phyloP scores from a whole-genome alignment of 2,888 invertebrate genomes.

The Aquatica leii region DNA sequence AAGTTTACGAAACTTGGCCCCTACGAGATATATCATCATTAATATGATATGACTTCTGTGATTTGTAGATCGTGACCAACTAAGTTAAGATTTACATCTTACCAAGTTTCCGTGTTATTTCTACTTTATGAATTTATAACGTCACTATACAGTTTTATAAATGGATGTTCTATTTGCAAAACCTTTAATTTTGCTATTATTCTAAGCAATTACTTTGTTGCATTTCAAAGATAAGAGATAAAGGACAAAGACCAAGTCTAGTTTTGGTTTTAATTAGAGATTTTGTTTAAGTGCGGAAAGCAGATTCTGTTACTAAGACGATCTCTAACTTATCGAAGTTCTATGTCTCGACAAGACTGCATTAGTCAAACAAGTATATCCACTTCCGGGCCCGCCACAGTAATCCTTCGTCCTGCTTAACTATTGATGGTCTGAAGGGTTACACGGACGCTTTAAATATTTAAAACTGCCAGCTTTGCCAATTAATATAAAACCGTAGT shows the following conservation, averaged over 20 bases:
- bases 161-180: too few relatives aligned
- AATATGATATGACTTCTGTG: conserved; percentile 36
- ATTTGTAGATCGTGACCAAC: conserved; percentile 36
- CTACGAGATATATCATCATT: conserved; percentile 35
- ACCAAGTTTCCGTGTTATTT: conserved; percentile 24
- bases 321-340: conserved; percentile 56
- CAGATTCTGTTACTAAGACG: conserved; percentile 40
- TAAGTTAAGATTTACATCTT: conserved; percentile 38
- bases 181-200: too few relatives aligned
- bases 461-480: conserved; percentile 44
- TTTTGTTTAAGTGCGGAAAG: conserved; percentile 12
- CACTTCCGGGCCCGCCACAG: conserved; percentile 53
- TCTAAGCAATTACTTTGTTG: too few relatives aligned
- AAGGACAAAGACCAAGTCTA: neutral
- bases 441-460: conserved; percentile 44
- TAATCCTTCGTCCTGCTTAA: conserved; percentile 53
- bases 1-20: conserved; percentile 28
- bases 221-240: too few relatives aligned
- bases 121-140: conserved; percentile 35
- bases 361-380: conserved; percentile 57
- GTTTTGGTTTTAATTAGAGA: conserved; percentile 7
- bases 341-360: conserved; percentile 50
- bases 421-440: conserved; percentile 47
- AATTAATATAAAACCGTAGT: conserved; percentile 47
- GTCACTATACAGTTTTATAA: neutral